Conservation (phyloP, 23 tunicate species). For the Botrylloides violaceus region DNA sequence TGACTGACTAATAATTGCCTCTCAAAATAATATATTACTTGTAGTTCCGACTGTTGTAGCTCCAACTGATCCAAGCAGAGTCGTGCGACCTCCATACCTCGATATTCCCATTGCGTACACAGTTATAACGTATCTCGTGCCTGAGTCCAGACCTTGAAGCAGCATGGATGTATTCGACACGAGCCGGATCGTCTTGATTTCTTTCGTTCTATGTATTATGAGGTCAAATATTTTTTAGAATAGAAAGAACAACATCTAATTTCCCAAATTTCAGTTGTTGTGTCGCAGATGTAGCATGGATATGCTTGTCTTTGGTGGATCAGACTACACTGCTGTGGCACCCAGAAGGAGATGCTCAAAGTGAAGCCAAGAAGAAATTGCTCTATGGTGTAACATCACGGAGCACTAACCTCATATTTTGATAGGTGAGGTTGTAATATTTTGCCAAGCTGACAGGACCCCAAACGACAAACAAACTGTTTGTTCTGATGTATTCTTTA, state of each 20-base stretch:
- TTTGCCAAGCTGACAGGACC: slow-evolving; percentile 13
- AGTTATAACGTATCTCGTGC: slow-evolving; percentile 14
- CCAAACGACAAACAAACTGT: slow-evolving; percentile 13
- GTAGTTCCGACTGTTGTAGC: slow-evolving; percentile 20
- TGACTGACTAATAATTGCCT: no score
- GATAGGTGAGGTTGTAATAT: slow-evolving; percentile 12
- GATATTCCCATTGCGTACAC: slow-evolving; percentile 17
- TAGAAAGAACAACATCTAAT: no score
- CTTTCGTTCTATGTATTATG: slow-evolving; percentile 6
- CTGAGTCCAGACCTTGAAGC: slow-evolving; percentile 3
- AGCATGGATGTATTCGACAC: slow-evolving; percentile 5
- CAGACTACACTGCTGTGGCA: no score
- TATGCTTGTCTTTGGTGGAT: no score
- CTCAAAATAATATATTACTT: neutral
- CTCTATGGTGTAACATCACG: no score
- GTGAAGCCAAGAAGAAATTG: no score
- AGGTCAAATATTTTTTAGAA: no score
- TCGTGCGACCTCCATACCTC: slow-evolving; percentile 8
- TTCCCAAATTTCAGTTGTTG: no score
- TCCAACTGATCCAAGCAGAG: slow-evolving; percentile 16
- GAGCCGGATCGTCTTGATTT: neutral
- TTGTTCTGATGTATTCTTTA: slow-evolving; percentile 7
- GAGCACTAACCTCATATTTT: slow-evolving; percentile 12
- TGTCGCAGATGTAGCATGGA: no score
- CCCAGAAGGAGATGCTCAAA: no score